Conservation (phyloP, 2,888 invertebrate species). For the Keiferia lycopersicella region DNA sequence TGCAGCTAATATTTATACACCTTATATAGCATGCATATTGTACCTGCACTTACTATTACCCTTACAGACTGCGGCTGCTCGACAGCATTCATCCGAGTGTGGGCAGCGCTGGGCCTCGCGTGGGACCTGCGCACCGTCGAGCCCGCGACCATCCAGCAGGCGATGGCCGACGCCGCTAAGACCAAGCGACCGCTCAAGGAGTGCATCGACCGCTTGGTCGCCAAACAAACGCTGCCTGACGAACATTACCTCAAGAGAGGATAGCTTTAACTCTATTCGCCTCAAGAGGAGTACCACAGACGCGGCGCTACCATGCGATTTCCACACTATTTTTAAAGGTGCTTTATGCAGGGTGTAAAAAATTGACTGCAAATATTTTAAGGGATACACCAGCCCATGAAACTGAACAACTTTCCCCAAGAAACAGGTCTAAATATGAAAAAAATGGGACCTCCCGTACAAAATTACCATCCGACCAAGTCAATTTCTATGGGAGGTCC, state of each 20-base stretch:
- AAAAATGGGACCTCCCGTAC: too few species aligned
- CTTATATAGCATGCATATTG: neutral
- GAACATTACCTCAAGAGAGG: constrained; percentile 76
- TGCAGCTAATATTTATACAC: too few species aligned
- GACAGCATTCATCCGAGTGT: constrained; percentile 85
- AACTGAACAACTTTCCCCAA: too few species aligned
- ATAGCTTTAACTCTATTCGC: constrained; percentile 29
- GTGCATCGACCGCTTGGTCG: constrained; percentile 78
- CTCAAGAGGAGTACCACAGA: too few species aligned
- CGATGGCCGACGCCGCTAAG: constrained; percentile 81
- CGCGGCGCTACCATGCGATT: too few species aligned
- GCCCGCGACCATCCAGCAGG: constrained; percentile 82
- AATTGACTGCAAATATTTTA: too few species aligned
- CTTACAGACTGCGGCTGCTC: constrained; percentile 81
- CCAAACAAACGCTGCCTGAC: constrained; percentile 59
- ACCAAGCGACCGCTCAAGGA: constrained; percentile 78
- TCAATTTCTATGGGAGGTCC: too few species aligned
- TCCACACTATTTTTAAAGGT: too few species aligned
- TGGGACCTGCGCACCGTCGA: constrained; percentile 84
- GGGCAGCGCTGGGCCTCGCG: constrained; percentile 85
- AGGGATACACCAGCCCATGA: too few species aligned
- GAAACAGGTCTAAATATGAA: too few species aligned
- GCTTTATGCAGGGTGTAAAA: too few species aligned
- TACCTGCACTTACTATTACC: neutral
- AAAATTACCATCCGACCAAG: too few species aligned